phyloP scores from a whole-genome alignment of 2,797 vertebrate genomes.

The Chelon auratus region DNA sequence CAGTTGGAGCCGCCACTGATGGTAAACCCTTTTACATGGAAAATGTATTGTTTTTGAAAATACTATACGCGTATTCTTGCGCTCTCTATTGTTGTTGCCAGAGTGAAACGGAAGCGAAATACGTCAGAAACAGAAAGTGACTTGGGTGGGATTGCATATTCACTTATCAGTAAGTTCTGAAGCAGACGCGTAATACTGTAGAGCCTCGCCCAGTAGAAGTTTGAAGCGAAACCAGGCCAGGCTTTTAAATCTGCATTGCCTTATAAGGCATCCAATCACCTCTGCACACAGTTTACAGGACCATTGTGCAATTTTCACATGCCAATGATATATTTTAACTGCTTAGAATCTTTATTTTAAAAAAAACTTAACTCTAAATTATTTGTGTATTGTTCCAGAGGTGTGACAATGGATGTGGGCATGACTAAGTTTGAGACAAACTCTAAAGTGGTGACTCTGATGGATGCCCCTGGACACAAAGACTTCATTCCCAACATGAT shows the following conservation, averaged over 20 bases:
- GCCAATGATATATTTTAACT: too few species aligned
- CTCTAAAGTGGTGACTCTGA: slow-evolving; percentile 95
- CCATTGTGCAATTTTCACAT: too few species aligned
- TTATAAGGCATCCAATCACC: not conserved
- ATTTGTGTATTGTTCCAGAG: slow-evolving; percentile 79
- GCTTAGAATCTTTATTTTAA: too few species aligned
- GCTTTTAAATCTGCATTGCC: slow-evolving; percentile 8
- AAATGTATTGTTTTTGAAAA: too few species aligned
- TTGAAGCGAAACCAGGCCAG: slow-evolving; percentile 13
- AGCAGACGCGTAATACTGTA: slow-evolving; percentile 24
- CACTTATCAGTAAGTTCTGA: slow-evolving; percentile 44
- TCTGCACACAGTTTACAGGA: too few species aligned
- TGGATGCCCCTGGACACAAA: slow-evolving; percentile 99
- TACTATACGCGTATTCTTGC: too few species aligned
- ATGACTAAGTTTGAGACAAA: slow-evolving; percentile 98
- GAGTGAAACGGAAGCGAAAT: slow-evolving; percentile 61
- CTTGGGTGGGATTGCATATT: slow-evolving; percentile 50
- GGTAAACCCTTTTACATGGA: too few species aligned
- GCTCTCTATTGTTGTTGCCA: slow-evolving; percentile 19
- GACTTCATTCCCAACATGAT: slow-evolving; percentile 99
- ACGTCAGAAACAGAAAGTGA: slow-evolving; percentile 67
- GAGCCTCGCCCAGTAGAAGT: slow-evolving; percentile 32
- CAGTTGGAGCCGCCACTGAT: not conserved
- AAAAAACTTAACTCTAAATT: not conserved
- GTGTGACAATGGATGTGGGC: slow-evolving; percentile 99